phyloP scores from a whole-genome alignment of 2,797 vertebrate genomes.

The Crypturellus tataupa region DNA sequence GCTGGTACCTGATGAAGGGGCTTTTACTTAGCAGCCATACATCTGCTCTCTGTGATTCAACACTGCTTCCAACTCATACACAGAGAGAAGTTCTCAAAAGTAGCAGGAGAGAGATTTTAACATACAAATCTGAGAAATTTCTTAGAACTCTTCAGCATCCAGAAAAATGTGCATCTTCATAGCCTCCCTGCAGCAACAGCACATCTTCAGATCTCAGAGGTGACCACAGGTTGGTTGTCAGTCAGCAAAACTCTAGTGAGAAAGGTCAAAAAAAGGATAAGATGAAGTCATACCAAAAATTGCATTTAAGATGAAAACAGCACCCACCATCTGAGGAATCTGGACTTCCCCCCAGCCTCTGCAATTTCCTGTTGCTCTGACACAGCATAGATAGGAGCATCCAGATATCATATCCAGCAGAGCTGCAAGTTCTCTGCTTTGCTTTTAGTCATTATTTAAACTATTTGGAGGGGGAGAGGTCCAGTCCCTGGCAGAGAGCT shows the following conservation, averaged over 20 bases:
- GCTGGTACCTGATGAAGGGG: fast-evolving
- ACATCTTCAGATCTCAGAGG: background rate
- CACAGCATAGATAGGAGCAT: background rate
- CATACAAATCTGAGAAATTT: background rate
- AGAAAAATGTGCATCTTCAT: background rate
- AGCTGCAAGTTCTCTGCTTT: background rate
- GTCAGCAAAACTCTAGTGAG: background rate
- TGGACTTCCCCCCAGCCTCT: background rate
- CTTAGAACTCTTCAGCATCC: background rate
- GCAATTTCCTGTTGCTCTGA: background rate
- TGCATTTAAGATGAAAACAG: background rate
- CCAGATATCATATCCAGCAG: background rate
- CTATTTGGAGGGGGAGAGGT: background rate
- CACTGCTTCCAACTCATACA: background rate
- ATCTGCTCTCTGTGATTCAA: background rate
- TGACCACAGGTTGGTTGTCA: no score
- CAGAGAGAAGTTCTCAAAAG: background rate
- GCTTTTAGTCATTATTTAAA: background rate
- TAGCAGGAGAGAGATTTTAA: background rate
- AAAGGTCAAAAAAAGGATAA: background rate
- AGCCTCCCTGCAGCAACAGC: background rate
- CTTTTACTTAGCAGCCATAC: background rate
- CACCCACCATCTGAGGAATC: background rate
- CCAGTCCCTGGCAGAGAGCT: no score
- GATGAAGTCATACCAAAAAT: background rate